Evolutionary conservation across 2,888 invertebrate species (phyloP), one percentile per base, ranked within the genome.

Genomic region (Oeneis ivallda): DNA sequence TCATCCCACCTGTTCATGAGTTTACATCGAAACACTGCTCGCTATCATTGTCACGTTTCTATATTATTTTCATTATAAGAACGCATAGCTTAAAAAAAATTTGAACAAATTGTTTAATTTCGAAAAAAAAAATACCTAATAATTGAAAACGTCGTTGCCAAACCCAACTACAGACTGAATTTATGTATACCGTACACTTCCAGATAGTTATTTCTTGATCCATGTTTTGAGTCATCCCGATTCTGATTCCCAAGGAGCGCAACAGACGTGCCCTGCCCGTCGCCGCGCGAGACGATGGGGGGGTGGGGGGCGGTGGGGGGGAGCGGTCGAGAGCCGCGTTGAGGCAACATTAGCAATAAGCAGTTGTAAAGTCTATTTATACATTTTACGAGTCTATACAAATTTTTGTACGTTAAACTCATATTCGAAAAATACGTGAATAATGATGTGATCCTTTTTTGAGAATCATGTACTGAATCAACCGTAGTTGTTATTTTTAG

Each of bases 301-400:
- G 66, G 67, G 75, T 75, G 75, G 77, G 15, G 54, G 19, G 49
- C 66, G 37, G 37, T 1, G 8, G 37, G 37, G 9, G 7, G 37
- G 58, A 50, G 45, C 41, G 43, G 60, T 65, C 47, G 63, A 65
- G 69, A 80, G 83, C 81, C 78, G 74, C 76, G 72, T 79, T 74
- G 81, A 75, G 79, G 86, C 84, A 86, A 89, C 85, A 83, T 85
- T 91, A 91, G 89, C 89, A 89, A 90, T 92, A 91, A 91, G 89
- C 91, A 88, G 86, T 87, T 88, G 87, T 88, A 90, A 89, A 88
- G 83, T 89, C 87, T 91, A 90, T 90, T 90, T 91, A 90, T 91
- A 92, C 86, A 91, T 87, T 92, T 89, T 91, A 90, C 87, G 89
- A 90, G 84, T 90, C 88, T 92, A 90, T 92, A 92, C 91, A 91